Evolutionary conservation across 2,113 vertebrate species (phyloP), one percentile per base, ranked within the genome.

Genomic region (Tychaedon coryphoeus): DNA sequence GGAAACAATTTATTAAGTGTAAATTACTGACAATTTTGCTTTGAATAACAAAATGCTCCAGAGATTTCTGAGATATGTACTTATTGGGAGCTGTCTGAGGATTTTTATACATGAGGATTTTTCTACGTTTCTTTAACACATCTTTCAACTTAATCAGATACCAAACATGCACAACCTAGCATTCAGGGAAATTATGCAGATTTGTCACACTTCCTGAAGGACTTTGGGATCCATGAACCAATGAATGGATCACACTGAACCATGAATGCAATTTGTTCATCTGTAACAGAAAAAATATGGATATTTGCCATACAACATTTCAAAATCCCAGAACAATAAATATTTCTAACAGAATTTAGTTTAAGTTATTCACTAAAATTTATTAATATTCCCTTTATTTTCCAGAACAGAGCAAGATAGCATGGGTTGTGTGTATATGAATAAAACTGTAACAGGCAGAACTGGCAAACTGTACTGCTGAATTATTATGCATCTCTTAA

Each of bases 151-250:
- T 93, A 91, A 95, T 76, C 87, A 94, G 88, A 96, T 81, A 86
- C 53, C 94, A 92, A 92, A 90, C n/a, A 92, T 38, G 77, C 47
- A 95, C 77, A 94, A 85, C 62, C 76, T 95, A 78, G 83, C 70
- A 79, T 83, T 93, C 90, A 82, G 61, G 85, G 88, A 96, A 85
- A 95, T 96, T 72, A 93, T 51, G 82, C 86, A 76, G 16, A 95
- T 94, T 97, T 95, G 78, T 92, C 90, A 96, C 50, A 76, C 71
- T 86, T 74, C 94, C 95, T 95, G 82, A 92, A 97, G 95, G 84
- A 84, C 62, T 94, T 75, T 74, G 48, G 48, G 87, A 90, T 90
- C 77, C 8, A 24, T 70, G 84, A 96, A 95, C 34, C 53, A 91
- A 65, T 78, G 91, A 96, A 91, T 60, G 67, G 76, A 91, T 96